These are phyloP conservation scores for Aspidiotus rigidus DNA, from an alignment of 2,888 invertebrate genomes.

Conservation along the genomic window DNA sequence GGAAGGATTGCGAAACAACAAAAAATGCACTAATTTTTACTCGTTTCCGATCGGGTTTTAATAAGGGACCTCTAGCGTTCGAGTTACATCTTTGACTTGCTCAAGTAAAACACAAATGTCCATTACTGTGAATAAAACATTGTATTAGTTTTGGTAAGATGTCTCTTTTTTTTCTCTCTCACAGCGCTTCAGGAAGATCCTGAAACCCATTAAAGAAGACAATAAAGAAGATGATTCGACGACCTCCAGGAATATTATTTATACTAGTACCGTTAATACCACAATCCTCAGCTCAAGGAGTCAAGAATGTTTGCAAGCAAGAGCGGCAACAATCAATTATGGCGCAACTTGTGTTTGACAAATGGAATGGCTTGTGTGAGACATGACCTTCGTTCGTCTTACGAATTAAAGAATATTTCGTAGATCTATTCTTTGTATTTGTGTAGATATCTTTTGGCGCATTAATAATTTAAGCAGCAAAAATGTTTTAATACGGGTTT, in stretches of 20 bases:
- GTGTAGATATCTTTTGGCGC: too few relatives aligned
- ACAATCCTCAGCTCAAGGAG: conserved; percentile 17
- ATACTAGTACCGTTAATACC: conserved; percentile 18
- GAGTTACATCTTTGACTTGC: background rate
- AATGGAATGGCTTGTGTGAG: conserved; percentile 28
- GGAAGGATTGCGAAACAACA: too few relatives aligned
- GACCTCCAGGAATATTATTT: conserved; percentile 12
- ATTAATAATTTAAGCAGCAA: too few relatives aligned
- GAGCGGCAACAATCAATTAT: conserved; percentile 29
- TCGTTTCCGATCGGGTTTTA: background rate
- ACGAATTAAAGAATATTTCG: too few relatives aligned
- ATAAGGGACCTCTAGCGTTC: background rate
- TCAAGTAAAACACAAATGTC: background rate
- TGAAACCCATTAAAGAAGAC: conserved; percentile 19
- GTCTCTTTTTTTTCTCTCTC: background rate
- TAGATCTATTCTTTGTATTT: too few relatives aligned
- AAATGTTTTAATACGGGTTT: too few relatives aligned
- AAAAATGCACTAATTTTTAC: too few relatives aligned
- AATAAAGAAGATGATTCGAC: conserved; percentile 15
- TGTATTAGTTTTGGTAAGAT: too few relatives aligned
- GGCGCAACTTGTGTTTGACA: conserved; percentile 29
- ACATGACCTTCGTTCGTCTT: background rate
- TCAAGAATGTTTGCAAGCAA: conserved; percentile 18
- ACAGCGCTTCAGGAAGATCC: conserved; percentile 7
- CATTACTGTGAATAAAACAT: background rate